phyloP scores from a whole-genome alignment of 2,888 invertebrate species.

The Ophion costatus region DNA sequence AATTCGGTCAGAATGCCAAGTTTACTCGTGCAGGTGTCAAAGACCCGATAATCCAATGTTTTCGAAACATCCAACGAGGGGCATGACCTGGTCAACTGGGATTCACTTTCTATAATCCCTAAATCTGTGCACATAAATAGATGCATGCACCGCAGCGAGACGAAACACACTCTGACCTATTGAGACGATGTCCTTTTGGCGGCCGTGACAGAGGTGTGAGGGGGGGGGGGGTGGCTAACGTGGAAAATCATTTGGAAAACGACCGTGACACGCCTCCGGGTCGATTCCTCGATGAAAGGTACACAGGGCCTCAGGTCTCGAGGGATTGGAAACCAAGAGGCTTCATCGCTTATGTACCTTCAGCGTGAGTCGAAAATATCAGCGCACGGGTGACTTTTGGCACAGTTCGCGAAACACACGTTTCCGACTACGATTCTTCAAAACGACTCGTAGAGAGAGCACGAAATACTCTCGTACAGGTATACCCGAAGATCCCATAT shows the following conservation, averaged over 20 bases:
- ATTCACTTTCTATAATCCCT: slow-evolving; percentile 59
- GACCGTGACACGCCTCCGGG: slow-evolving; percentile 67
- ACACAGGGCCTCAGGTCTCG: slow-evolving; percentile 5
- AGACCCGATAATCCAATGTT: slow-evolving; percentile 67
- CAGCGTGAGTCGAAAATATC: neutral
- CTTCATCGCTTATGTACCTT: neutral
- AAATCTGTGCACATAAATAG: no score
- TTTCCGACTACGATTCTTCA: no score
- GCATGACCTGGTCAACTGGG: slow-evolving; percentile 29
- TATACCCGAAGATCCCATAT: neutral
- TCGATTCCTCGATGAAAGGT: slow-evolving; percentile 55
- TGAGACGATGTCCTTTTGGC: slow-evolving; percentile 15
- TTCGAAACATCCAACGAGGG: slow-evolving; percentile 48
- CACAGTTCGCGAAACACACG: neutral
- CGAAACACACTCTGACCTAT: slow-evolving; percentile 30
- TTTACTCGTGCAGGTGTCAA: slow-evolving; percentile 51
- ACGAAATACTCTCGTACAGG: neutral
- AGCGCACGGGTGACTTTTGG: slow-evolving; percentile 3
- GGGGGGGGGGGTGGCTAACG: slow-evolving; percentile 46
- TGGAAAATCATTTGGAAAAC: slow-evolving; percentile 68
- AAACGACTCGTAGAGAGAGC: neutral
- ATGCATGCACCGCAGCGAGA: slow-evolving; percentile 45
- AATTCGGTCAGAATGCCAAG: slow-evolving; percentile 53
- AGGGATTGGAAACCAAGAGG: neutral
- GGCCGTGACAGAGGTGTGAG: neutral